A percentile compares a stretch with the other conserved stretches of the same genome.
Evolutionary conservation across 2,113 vertebrate species (phyloP).

Genomic region (Sarotherodon lohbergeri): DNA sequence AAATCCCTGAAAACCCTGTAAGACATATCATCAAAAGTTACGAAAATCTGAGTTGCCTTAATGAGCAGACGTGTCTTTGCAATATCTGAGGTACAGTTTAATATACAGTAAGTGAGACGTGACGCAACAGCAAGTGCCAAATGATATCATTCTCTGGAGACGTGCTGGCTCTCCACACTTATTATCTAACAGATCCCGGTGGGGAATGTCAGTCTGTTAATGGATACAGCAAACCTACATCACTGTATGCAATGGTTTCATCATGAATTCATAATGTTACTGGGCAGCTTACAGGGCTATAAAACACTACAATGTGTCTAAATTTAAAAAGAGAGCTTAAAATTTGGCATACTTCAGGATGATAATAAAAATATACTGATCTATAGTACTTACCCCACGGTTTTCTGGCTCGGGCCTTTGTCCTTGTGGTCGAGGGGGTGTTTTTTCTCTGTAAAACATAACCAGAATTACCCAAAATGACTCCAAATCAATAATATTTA

Average conservation of each 20-base stretch:
- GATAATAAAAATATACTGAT: not conserved
- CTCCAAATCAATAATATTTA: not conserved
- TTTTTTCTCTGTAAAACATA: slow-evolving; percentile 84
- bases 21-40: not conserved
- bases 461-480: not conserved
- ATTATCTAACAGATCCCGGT: slow-evolving; percentile 58
- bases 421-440: slow-evolving; percentile 94
- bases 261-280: slow-evolving; percentile 41
- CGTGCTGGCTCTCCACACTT: not conserved
- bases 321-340: not conserved
- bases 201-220: slow-evolving; percentile 39
- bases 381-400: slow-evolving; percentile 83
- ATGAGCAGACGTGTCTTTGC: not conserved
- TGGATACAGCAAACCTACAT: slow-evolving; percentile 40
- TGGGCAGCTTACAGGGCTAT: not conserved
- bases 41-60: not conserved
- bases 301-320: not conserved
- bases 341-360: not conserved
- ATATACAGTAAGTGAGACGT: not conserved
- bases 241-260: slow-evolving; percentile 59
- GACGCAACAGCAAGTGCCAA: slow-evolving; percentile 53
- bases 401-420: slow-evolving; percentile 98
- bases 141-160: slow-evolving; percentile 36
- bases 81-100: not conserved
- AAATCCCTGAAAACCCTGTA: slow-evolving; percentile 95